Base-by-base conservation (phyloP, 2,888 invertebrate genomes). In the Furcula furcula region DNA sequence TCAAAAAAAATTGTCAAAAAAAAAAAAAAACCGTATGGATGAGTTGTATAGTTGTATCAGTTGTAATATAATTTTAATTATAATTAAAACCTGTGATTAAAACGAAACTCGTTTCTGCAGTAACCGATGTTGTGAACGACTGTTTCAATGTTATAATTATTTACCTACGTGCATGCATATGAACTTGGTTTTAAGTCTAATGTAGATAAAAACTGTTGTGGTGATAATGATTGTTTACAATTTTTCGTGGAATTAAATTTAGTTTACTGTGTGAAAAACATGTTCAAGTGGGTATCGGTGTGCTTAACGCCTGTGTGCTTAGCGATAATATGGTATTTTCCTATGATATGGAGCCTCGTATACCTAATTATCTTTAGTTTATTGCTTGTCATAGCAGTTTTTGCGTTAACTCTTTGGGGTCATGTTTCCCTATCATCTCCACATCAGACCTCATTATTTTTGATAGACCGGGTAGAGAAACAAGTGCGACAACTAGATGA, bases 381-480 rank as follows among this genome's bases (percentile, higher is more conserved):
- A 38, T 72, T 74, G 36, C 37, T 84, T 10, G 35, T 73, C 34
- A 37, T 74, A 44, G 60, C 65, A 31, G 69, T 79, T 32, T 82
- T 86, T 49, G 56, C 68, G 10, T 65, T 87, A 31, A 81, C 86
- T 5, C 75, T 93, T 57, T 91, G 92, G 89, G 90, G 93, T 42
- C 92, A 93, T 66, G 81, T 92, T 33, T 88, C 91, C 40, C 74
- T 93, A 20, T 93, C 93, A 12, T 91, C 93, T 10, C 91, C 91
- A 28, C 91, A 93, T 66, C 91, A 92, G 71, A 92, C 91, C 23
- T 90, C 91, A 23, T 66, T 90, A 22, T 91, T 91, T 61, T 63
- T 89, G 41, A 71, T 91, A 39, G 90, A 92, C 55, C 91, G 90
- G 59, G 86, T 91, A 13, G 89, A 92, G 51, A 92, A 91, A 55